Base-by-base conservation (phyloP, 2,888 invertebrate species). In the Myathropa florea region DNA sequence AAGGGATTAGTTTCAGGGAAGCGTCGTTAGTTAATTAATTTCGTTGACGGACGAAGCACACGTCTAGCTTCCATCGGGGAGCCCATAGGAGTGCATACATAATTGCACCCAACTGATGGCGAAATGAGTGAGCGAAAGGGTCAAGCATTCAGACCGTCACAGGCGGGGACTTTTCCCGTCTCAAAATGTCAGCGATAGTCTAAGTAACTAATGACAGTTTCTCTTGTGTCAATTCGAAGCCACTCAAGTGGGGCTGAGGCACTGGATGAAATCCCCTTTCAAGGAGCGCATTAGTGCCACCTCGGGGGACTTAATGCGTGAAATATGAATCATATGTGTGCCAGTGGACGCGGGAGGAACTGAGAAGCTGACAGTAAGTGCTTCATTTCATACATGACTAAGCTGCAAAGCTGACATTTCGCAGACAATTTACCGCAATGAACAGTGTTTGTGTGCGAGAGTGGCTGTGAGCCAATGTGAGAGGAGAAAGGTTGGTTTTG, bases 361-460 rank as follows among this genome's bases (percentile, higher is more conserved):
- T 72, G 57, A 57, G 72, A n/a, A 71, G 46, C 57, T 77, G 68
- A 55, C 68, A 72, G 68, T 86, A 86, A 86, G 85, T 86, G 78
- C 73, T 86, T 86, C 70, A 64, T 86, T 86, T 86, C 82, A 86
- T 86, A 82, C 85, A 86, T 86, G 85, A 86, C 82, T 86, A 70
- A 78, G 60, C 70, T 68, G 72, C 63, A 77, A 68, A 64, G 77
- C 61, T 81, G 85, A 77, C 82, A 73, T 82, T 86, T 86, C 70
- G 70, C 78, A 86, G 78, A 78, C 82, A 82, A 82, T 86, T 86
- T 86, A 82, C 77, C 85, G 77, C 67, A 68, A 33, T 73, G 67
- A 59, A 46, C 7, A 18, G 46, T 18, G 46, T 7, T 6, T 18
- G 46, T n/a, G 18, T 3, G 18, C 18, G 18, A 4, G 46, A 1